A percentile compares a stretch with the other conserved stretches of the same genome.
Conservation (phyloP, 2,113 vertebrate species). For the Strix aluco region DNA sequence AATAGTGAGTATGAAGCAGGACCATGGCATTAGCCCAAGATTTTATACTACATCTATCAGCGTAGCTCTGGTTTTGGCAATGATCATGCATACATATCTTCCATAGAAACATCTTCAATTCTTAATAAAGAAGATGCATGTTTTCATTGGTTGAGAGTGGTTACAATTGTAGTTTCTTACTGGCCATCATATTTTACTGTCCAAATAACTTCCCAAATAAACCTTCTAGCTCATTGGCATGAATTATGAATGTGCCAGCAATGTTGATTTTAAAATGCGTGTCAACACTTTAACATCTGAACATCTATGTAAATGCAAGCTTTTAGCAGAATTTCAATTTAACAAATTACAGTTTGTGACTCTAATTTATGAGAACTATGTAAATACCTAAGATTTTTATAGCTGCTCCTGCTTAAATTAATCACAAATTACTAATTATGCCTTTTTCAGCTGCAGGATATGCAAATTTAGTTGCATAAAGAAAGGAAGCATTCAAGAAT, state of each 20-base stretch:
- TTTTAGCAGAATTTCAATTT: slow-evolving; percentile 73
- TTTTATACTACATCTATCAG: neutral
- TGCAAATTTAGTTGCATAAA: slow-evolving; percentile 59
- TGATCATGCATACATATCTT: neutral
- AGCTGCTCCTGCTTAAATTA: slow-evolving; percentile 70
- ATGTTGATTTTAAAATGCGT: slow-evolving; percentile 56
- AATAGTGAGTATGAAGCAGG: neutral
- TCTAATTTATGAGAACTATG: slow-evolving; percentile 76
- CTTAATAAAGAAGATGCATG: neutral
- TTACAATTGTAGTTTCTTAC: neutral
- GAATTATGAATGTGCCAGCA: slow-evolving; percentile 62
- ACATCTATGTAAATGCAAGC: slow-evolving; percentile 71
- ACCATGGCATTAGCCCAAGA: neutral
- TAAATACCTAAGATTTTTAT: slow-evolving; percentile 75
- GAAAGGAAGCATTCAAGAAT: slow-evolving; percentile 36
- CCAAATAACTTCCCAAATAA: slow-evolving; percentile 46
- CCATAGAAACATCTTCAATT: neutral
- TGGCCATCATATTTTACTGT: slow-evolving; percentile 5
- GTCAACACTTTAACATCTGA: slow-evolving; percentile 68
- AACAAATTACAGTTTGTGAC: slow-evolving; percentile 75
- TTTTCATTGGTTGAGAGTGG: neutral
- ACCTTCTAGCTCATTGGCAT: slow-evolving; percentile 24
- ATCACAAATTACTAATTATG: slow-evolving; percentile 76
- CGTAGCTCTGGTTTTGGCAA: neutral
- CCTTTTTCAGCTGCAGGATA: slow-evolving; percentile 67